Conservation (phyloP, 2,113 vertebrate genomes). For the human (Homo sapiens) region DNA sequence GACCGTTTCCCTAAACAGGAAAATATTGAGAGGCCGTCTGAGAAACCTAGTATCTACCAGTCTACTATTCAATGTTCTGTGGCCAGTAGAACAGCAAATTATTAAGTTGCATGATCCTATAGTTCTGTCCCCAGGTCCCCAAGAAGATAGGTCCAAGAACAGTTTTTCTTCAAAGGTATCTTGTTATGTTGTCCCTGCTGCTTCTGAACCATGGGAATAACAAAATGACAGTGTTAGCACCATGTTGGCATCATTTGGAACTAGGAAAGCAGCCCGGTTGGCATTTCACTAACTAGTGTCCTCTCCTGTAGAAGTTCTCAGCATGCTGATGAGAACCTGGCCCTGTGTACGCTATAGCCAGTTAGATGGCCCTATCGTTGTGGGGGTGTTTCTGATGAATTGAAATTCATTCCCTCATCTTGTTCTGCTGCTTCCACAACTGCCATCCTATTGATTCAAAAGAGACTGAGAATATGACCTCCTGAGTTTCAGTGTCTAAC, state of each 20-base stretch:
- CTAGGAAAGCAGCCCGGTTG: not conserved
- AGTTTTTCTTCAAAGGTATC: not conserved
- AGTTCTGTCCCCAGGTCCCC: not conserved
- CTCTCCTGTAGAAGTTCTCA: not conserved
- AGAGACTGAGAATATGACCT: not conserved
- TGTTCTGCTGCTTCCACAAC: not conserved
- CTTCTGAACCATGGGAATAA: not conserved
- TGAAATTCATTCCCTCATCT: not conserved
- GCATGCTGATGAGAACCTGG: not conserved
- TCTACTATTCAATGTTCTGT: not conserved
- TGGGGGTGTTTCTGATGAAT: not conserved
- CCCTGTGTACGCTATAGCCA: not conserved
- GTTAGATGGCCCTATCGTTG: not conserved
- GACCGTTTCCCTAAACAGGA: not conserved
- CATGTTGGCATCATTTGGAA: not conserved
- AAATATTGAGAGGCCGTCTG: not conserved
- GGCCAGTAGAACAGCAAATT: not conserved
- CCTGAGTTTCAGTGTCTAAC: not conserved
- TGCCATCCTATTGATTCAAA: not conserved
- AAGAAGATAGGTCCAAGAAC: not conserved
- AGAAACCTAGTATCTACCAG: not conserved
- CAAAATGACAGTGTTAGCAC: not conserved
- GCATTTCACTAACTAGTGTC: not conserved
- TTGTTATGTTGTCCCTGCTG: not conserved
- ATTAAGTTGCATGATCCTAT: not conserved